Conservation (phyloP, 2,888 invertebrate genomes). For the Neria commutata region DNA sequence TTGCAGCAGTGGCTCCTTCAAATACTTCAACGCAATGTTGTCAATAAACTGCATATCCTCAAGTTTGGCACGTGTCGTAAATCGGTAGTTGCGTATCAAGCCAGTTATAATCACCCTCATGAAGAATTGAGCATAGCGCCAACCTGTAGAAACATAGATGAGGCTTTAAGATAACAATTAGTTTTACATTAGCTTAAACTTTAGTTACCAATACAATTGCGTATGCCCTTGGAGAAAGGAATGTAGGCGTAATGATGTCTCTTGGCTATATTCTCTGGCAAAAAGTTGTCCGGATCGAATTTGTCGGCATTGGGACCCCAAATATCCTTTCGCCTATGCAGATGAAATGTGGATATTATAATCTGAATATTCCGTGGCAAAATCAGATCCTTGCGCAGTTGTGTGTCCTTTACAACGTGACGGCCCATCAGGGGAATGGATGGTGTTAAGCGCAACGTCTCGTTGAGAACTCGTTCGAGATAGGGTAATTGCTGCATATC, state of each 20-base stretch:
- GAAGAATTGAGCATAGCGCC: slow-evolving; percentile 34
- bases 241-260: slow-evolving; percentile 42
- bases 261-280: slow-evolving; percentile 32
- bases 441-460: slow-evolving; percentile 38
- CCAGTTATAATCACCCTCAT: slow-evolving; percentile 30
- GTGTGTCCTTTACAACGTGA: slow-evolving; percentile 27
- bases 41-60: slow-evolving; percentile 27
- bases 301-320: slow-evolving; percentile 40
- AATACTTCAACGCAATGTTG: slow-evolving; percentile 11
- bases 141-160: slow-evolving; percentile 28
- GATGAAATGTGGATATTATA: slow-evolving; percentile 32
- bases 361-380: slow-evolving; percentile 35
- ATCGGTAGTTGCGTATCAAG: slow-evolving; percentile 30
- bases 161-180: slow-evolving; percentile 2
- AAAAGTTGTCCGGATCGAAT: slow-evolving; percentile 41
- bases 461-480: slow-evolving; percentile 42
- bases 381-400: slow-evolving; percentile 28
- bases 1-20: slow-evolving; percentile 12
- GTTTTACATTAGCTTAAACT: no score
- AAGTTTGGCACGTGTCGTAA: slow-evolving; percentile 28
- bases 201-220: slow-evolving; percentile 44
- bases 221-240: slow-evolving; percentile 44
- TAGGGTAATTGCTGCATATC: slow-evolving; percentile 38
- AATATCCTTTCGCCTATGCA: slow-evolving; percentile 37
- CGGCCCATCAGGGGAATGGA: slow-evolving; percentile 39